Base-by-base conservation (phyloP, 2,113 vertebrate species). In the Emberiza fucata region DNA sequence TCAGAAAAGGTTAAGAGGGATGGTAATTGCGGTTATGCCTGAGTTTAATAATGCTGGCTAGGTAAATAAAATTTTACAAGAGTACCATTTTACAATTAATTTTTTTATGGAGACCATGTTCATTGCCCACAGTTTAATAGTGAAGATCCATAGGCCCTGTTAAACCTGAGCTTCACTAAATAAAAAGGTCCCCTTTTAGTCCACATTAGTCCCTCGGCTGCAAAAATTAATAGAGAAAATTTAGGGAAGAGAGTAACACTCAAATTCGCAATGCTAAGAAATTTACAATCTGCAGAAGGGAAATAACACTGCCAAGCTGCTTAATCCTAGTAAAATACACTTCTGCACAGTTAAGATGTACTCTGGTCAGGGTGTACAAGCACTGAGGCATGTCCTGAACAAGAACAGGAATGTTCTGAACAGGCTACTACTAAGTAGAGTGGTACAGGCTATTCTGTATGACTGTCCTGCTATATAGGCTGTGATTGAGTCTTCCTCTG, bases 401-500 rank as follows among this genome's bases (percentile, higher is more conserved):
- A n/a, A n/a, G 42, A 56, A 24, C 2, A 18, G 12, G n/a, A 23
- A 15, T 23, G n/a, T n/a, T 48, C 9, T 23, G 19, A 47, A 47
- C 6, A 20, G 40, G 28, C 40, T 39, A 6, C 31, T 35, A 5
- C 14, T 18, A 9, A 51, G 18, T 17, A 8, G 6, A 28, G 18
- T 28, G 42, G 11, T 33, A 9, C 1, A 47, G 28, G 42, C 11
- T n/a, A 4, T n/a, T 56, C 18, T 39, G 5, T 39, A 19, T 45
- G 18, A 25, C 14, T 28, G 2, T 23, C 45, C 35, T 54, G 48
- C 29, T 48, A 3, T 19, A 5, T 3, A 18, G 5, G n/a, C 44
- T 69, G 25, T 14, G 9, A 45, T 1, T 11, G 17, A 1, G 0
- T 33, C n/a, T 54, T 28, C 13, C 14, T 35, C 9, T 8, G 8